Evolutionary conservation across 2,888 invertebrate species (phyloP).

Genomic region (Troglohyphantes excavatus): DNA sequence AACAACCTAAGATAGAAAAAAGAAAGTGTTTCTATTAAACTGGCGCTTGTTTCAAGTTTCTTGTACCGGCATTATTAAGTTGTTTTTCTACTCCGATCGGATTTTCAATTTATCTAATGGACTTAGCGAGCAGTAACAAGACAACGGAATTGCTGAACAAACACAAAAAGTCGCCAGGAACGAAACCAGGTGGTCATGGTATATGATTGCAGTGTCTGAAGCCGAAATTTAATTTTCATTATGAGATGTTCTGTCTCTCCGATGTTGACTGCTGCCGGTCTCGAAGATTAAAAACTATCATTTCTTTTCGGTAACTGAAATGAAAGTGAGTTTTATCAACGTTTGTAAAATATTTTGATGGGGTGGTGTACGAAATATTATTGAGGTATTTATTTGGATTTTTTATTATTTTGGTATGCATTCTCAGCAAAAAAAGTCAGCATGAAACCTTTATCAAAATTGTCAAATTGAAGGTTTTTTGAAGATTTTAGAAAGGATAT

Average conservation of each 20-base stretch:
- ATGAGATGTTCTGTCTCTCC: background rate
- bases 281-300: background rate
- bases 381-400: background rate
- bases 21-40: conserved; percentile 36
- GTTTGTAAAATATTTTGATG: no score
- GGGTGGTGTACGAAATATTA: background rate
- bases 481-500: no score
- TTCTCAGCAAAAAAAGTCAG: no score
- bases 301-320: background rate
- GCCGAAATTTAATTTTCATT: background rate
- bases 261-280: no score
- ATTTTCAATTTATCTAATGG: conserved; percentile 49
- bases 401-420: background rate
- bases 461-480: no score
- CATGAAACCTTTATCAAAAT: no score
- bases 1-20: background rate
- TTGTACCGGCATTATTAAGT: background rate
- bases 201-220: background rate
- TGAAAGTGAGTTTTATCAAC: background rate
- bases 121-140: conserved; percentile 6
- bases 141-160: background rate
- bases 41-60: background rate
- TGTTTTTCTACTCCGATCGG: conserved; percentile 24
- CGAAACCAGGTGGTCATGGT: conserved; percentile 4
- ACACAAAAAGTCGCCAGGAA: background rate